Conservation (phyloP, 2,113 vertebrate genomes). For the Madoqua kirkii region DNA sequence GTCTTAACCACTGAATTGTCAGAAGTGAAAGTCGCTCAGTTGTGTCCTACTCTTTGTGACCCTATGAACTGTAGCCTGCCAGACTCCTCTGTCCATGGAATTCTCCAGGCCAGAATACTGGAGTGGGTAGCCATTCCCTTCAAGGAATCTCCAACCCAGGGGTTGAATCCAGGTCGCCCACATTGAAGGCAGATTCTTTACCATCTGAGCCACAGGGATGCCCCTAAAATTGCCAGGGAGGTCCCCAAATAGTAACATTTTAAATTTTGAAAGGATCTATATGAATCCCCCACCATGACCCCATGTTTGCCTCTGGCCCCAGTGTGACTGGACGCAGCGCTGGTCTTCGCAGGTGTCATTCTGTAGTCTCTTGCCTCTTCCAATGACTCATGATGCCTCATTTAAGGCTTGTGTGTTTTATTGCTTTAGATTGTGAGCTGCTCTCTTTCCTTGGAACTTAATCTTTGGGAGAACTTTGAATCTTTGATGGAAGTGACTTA, state of each 20-base stretch:
- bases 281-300: neutral
- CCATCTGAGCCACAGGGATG: too few relatives aligned
- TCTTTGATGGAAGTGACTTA: neutral
- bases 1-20: neutral
- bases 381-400: fast-evolving
- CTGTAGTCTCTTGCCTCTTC: neutral
- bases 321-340: fast-evolving
- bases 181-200: too few relatives aligned
- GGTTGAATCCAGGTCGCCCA: neutral
- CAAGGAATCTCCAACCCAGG: neutral
- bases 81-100: neutral
- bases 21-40: neutral
- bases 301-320: neutral
- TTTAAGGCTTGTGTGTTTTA: neutral
- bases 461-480: conserved; percentile 1
- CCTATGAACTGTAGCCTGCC: neutral
- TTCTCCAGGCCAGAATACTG: neutral
- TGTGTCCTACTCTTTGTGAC: neutral
- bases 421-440: neutral
- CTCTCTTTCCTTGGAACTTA: neutral
- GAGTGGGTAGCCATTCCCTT: neutral
- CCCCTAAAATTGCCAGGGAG: too few relatives aligned
- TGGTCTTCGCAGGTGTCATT: neutral
- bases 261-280: neutral
- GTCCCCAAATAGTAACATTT: neutral